Evolutionary conservation across 2,113 vertebrate genomes (phyloP).

Genomic region (Crocuta crocuta): DNA sequence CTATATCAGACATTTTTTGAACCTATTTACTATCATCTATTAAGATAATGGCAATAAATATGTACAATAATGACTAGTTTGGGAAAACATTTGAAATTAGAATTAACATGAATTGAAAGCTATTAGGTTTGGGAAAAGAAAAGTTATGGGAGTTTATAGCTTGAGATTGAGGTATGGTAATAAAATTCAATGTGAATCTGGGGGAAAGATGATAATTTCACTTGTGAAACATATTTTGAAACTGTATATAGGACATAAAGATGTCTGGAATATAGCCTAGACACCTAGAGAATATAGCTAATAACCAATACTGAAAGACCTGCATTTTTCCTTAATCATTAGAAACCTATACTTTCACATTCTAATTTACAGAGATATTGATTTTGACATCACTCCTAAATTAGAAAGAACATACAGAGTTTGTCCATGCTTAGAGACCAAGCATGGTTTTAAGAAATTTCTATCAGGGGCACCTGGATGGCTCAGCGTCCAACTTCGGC

Average conservation of each 20-base stretch:
- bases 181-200: neutral
- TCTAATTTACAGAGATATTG: neutral
- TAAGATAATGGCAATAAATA: neutral
- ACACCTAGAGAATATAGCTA: neutral
- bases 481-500: too few relatives aligned
- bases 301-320: neutral
- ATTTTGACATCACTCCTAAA: neutral
- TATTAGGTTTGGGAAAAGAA: neutral
- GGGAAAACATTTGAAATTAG: neutral
- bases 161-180: neutral
- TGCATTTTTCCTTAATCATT: neutral
- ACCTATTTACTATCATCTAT: neutral
- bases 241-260: neutral
- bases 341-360: neutral
- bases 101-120: neutral
- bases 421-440: neutral
- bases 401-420: neutral
- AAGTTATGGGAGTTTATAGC: neutral
- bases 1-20: neutral
- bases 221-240: neutral
- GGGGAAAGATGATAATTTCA: neutral
- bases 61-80: neutral
- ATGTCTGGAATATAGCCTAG: neutral
- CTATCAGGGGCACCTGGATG: too few relatives aligned
- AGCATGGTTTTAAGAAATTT: neutral